phyloP scores from a whole-genome alignment of 2,797 vertebrate species.

The Heterohyrax brucei region DNA sequence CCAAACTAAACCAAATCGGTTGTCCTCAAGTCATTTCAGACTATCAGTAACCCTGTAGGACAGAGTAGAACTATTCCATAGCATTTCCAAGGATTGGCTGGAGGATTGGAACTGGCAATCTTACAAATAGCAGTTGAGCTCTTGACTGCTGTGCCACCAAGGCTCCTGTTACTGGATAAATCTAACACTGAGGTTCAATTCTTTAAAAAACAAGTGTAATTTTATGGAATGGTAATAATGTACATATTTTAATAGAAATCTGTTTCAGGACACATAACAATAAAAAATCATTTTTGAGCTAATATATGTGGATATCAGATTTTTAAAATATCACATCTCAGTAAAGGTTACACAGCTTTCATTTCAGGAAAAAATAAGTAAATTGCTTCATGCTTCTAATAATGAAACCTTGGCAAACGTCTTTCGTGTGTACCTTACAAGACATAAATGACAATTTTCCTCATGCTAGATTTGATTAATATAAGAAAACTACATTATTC shows the following conservation, averaged over 20 bases:
- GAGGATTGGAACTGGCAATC: too few relatives aligned
- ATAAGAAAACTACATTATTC: not conserved
- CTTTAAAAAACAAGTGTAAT: not conserved
- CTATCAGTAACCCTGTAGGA: too few relatives aligned
- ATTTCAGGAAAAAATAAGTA: not conserved
- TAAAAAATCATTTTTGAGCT: not conserved
- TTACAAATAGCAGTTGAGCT: too few relatives aligned
- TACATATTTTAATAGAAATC: not conserved
- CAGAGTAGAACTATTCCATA: too few relatives aligned
- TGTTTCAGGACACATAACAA: not conserved
- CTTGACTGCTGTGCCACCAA: too few relatives aligned
- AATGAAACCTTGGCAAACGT: not conserved
- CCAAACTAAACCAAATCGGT: too few relatives aligned
- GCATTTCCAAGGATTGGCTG: too few relatives aligned
- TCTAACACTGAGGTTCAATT: not conserved
- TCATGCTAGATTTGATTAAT: not conserved
- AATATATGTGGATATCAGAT: not conserved
- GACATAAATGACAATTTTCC: not conserved
- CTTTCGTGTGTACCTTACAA: not conserved
- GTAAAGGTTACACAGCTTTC: not conserved
- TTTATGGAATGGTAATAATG: not conserved
- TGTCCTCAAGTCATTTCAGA: too few relatives aligned
- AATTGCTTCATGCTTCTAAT: not conserved
- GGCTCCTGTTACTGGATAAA: not conserved
- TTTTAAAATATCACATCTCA: not conserved